Evolutionary conservation across 2,113 vertebrate species (phyloP), one percentile per base, ranked within the genome.

Genomic region (Pseudopodoces humilis): DNA sequence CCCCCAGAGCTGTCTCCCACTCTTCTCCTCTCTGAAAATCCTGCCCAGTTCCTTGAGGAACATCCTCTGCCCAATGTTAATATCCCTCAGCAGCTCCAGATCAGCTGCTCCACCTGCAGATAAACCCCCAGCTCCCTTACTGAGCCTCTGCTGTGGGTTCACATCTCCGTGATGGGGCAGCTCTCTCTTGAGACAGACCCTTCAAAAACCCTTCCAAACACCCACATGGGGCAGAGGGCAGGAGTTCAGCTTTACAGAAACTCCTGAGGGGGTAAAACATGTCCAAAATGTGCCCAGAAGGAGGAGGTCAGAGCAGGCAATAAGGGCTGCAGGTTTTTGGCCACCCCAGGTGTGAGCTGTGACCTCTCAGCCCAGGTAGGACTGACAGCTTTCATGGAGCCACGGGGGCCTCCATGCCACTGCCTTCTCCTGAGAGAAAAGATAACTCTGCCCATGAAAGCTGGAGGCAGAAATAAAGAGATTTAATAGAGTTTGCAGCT

Each of bases 331-430:
- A 1, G 21, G 3, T 5, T 8, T 10, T 37, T 52, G 39, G 7
- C 10, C 49, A 71, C 0, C 19, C 37, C 46, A 43, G 21, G 43
- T 6, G 33, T 15, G 13, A 83, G 27, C 12, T 50, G 44, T 2
- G 28, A 44, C 62, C 41, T 2, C n/a, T 30, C 35, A 64, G 4
- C 49, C 50, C 50, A 20, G 5, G 39, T 8, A 22, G 62, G 49
- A 50, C 28, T 27, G 33, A 7, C 13, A 82, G 35, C n/a, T 83
- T 41, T 43, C 35, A 13, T 13, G 9, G 23, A 41, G 72, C 53
- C 41, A 13, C 0, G 0, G 6, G n/a, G 37, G 3, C 8, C 3
- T 65, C 59, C 28, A 6, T 10, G 16, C 10, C 50, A 39, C 60
- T 64, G 39, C 55, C 30, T 41, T 7, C 16, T 47, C 35, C 63